Evolutionary conservation across 2,797 vertebrate genomes (phyloP).

Genomic region (Limosa lapponica): DNA sequence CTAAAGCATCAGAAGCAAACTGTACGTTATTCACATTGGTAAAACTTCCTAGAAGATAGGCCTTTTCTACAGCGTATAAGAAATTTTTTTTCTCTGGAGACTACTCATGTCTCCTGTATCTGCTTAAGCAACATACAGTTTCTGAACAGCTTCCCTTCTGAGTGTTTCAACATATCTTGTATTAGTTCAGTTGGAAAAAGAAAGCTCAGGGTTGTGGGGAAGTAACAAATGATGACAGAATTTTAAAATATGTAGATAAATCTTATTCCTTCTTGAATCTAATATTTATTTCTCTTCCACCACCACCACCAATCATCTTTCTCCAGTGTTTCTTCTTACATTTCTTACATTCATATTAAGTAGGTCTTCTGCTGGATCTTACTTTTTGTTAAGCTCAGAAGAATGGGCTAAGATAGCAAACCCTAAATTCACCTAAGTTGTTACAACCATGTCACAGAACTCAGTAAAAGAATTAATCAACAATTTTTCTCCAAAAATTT

Average conservation of each 20-base stretch:
- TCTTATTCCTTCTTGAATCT: background rate
- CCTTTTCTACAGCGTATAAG: background rate
- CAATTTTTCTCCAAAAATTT: rapidly evolving
- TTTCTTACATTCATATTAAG: background rate
- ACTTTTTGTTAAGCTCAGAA: background rate
- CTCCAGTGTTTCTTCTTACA: background rate
- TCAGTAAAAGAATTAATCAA: background rate
- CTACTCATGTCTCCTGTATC: background rate
- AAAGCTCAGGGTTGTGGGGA: background rate
- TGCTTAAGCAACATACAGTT: background rate
- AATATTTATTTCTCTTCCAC: background rate
- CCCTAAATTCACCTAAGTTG: background rate
- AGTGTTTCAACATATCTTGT: background rate
- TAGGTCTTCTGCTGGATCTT: background rate
- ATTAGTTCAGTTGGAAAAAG: background rate
- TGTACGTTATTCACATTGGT: background rate
- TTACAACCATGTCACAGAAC: background rate
- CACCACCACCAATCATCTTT: background rate
- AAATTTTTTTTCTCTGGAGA: background rate
- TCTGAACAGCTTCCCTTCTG: background rate
- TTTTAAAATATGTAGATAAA: background rate
- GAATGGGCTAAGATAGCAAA: background rate
- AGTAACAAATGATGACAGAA: background rate
- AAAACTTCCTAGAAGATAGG: background rate
- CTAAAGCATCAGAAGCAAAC: background rate